These are phyloP conservation scores for Danionella dracula DNA, from an alignment of 2,797 vertebrate genomes.

Conservation along the genomic window DNA sequence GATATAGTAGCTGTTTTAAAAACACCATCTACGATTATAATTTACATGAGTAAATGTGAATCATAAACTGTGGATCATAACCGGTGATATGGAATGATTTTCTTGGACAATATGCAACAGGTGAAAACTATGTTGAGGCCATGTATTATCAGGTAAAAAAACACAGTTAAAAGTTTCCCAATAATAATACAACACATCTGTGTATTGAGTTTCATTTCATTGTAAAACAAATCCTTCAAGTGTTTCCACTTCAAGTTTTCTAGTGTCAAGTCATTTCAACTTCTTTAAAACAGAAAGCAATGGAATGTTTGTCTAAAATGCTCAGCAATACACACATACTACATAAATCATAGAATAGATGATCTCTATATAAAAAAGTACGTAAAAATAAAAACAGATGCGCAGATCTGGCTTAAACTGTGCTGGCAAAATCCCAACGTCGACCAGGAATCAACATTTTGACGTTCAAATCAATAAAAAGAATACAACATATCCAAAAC, in stretches of 20 bases:
- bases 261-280: constrained; percentile 32
- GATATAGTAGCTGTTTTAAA: constrained; percentile 97
- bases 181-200: too few species aligned
- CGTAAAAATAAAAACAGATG: not conserved
- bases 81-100: constrained; percentile 97
- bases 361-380: not conserved
- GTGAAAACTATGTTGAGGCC: constrained; percentile 1
- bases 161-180: too few species aligned
- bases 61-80: constrained; percentile 79
- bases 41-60: constrained; percentile 83
- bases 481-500: constrained; percentile 36
- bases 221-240: constrained; percentile 39
- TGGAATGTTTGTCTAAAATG: constrained; percentile 34
- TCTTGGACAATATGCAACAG: constrained; percentile 22
- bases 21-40: constrained; percentile 99
- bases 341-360: not conserved
- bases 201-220: too few species aligned
- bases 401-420: not conserved
- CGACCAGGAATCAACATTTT: not conserved
- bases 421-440: constrained; percentile 13
- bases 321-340: not conserved
- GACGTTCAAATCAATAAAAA: constrained; percentile 41
- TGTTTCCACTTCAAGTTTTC: constrained; percentile 47
- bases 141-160: not conserved
- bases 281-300: constrained; percentile 7